Evolutionary conservation across 1,140 invertebrate genomes (phyloP).

Genomic region (Aphelenchoides fujianensis): DNA sequence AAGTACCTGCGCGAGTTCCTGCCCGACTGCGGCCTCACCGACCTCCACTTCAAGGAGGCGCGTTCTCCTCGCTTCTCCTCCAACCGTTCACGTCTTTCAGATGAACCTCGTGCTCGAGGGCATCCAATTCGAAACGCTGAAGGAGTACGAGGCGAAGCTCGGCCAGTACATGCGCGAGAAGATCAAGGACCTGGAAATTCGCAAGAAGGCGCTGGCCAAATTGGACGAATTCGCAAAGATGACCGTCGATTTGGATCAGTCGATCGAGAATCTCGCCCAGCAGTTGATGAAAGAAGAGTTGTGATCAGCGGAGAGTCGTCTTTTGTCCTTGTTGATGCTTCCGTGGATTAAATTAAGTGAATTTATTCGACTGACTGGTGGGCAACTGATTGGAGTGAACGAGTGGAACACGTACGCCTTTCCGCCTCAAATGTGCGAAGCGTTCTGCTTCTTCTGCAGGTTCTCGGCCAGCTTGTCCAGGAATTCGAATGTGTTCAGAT

Average conservation of each 20-base stretch:
- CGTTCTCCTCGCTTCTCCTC: not conserved
- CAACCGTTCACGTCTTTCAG: constrained; percentile 14
- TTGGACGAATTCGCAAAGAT: constrained; percentile 12
- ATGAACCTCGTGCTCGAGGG: constrained; percentile 7
- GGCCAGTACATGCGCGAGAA: not conserved
- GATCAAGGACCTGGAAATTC: not conserved
- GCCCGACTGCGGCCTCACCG: constrained; percentile 1
- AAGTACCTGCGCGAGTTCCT: constrained; percentile 18
- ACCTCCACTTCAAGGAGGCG: constrained; percentile 12
- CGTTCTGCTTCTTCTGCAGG: constrained; percentile 70
- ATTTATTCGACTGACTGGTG: not conserved
- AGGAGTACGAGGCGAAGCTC: not conserved
- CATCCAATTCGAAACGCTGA: constrained; percentile 1
- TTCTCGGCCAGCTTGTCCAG: constrained; percentile 92
- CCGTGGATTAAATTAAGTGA: not conserved
- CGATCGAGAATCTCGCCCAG: constrained; percentile 1
- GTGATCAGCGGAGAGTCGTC: not conserved
- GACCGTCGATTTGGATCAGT: not conserved
- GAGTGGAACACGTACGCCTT: not conserved
- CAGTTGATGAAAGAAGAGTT: not conserved
- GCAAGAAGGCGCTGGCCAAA: constrained; percentile 6
- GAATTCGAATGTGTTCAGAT: constrained; percentile 95
- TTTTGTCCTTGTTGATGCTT: not conserved
- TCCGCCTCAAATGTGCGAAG: constrained; percentile 3
- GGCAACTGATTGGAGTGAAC: not conserved